Conservation (phyloP, 1,140 invertebrate species). For the Heterodera schachtii region DNA sequence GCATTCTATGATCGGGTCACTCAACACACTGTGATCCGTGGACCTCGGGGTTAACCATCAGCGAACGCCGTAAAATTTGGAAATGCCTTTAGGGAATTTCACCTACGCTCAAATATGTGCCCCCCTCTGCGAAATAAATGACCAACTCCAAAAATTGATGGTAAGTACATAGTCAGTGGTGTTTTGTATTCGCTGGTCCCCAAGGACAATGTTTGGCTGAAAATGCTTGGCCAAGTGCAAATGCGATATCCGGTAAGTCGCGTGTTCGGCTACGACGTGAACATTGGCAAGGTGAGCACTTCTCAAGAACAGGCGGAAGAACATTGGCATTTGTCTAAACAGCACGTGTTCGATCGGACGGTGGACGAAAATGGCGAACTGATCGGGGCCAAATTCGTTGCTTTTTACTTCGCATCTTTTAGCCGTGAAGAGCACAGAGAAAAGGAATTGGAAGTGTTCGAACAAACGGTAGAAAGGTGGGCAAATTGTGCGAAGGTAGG, state of each 20-base stretch:
- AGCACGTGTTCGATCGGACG: slow-evolving; percentile 10
- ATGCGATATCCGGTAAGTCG: slow-evolving; percentile 48
- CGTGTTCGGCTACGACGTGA: slow-evolving; percentile 45
- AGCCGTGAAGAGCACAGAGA: slow-evolving; percentile 5
- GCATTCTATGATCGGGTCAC: slow-evolving; percentile 38
- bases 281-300: slow-evolving; percentile 39
- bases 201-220: slow-evolving; percentile 33
- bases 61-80: neutral
- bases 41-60: slow-evolving; percentile 22
- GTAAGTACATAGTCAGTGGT: slow-evolving; percentile 22
- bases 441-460: slow-evolving; percentile 35
- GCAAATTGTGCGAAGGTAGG: slow-evolving; percentile 5
- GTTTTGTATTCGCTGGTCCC: slow-evolving; percentile 13
- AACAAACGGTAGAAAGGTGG: slow-evolving; percentile 31
- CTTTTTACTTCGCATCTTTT: slow-evolving; percentile 8
- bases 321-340: neutral
- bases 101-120: slow-evolving; percentile 38
- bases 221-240: slow-evolving; percentile 14
- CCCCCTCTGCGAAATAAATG: slow-evolving; percentile 50
- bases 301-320: too few relatives aligned
- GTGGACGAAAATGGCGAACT: slow-evolving; percentile 5
- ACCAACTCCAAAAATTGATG: slow-evolving; percentile 50
- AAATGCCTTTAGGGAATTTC: slow-evolving; percentile 7
- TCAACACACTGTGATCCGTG: slow-evolving; percentile 36
- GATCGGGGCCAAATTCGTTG: slow-evolving; percentile 2